Conservation (phyloP, 2,113 vertebrate genomes). For the Puntigrus tetrazona region DNA sequence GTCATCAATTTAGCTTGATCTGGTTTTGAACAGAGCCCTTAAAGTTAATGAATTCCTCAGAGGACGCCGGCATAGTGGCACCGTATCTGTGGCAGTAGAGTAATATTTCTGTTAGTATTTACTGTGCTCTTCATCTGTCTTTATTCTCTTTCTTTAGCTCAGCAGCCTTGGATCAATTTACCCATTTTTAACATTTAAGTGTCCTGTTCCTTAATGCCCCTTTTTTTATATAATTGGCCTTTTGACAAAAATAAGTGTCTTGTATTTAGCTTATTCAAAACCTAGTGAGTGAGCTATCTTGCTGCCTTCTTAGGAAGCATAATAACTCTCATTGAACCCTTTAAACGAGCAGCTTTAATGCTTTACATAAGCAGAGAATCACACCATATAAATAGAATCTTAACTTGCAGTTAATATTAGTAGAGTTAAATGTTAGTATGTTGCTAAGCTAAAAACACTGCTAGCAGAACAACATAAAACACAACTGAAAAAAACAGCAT, state of each 20-base stretch:
- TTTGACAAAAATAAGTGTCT: constrained; percentile 62
- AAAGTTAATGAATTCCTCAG: constrained; percentile 65
- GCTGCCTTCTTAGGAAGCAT: neutral
- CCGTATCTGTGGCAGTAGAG: constrained; percentile 60
- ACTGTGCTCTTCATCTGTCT: constrained; percentile 56
- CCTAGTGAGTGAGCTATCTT: neutral
- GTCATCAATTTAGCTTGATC: constrained; percentile 65
- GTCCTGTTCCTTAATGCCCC: constrained; percentile 61
- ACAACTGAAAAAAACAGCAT: too few species aligned
- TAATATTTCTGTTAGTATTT: constrained; percentile 64
- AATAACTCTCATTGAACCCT: neutral
- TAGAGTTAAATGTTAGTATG: neutral
- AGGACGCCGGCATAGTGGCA: constrained; percentile 50
- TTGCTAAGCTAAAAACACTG: neutral
- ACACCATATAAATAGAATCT: neutral
- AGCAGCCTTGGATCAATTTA: constrained; percentile 62
- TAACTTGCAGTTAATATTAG: neutral
- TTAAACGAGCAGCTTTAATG: neutral
- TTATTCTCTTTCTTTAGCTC: constrained; percentile 52
- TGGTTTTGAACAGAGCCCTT: constrained; percentile 57
- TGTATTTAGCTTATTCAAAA: constrained; percentile 11
- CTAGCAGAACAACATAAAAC: neutral
- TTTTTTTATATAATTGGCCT: constrained; percentile 57
- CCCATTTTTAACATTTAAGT: constrained; percentile 61
- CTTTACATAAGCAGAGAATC: neutral